phyloP scores from a whole-genome alignment of 2,888 invertebrate species.

The Chalcis sispes region DNA sequence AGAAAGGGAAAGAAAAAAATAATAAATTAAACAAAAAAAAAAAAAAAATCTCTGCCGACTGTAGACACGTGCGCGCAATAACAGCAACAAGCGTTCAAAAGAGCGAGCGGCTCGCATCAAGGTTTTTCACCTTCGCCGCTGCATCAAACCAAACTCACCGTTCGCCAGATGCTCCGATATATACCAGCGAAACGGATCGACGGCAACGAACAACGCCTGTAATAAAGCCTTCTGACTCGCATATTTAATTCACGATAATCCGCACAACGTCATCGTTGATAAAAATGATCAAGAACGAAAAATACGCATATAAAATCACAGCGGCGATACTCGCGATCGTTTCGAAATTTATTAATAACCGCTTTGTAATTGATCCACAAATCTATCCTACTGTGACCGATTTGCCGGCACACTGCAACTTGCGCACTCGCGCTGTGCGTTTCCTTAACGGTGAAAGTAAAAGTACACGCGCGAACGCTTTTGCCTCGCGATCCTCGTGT shows the following conservation, averaged over 20 bases:
- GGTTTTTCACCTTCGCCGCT: too few species aligned
- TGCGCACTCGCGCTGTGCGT: slow-evolving; percentile 55
- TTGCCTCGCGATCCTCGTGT: slow-evolving; percentile 24
- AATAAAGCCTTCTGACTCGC: too few species aligned
- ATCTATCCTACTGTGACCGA: slow-evolving; percentile 70
- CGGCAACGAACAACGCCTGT: too few species aligned
- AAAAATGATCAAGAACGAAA: slow-evolving; percentile 2
- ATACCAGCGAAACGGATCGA: too few species aligned
- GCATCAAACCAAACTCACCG: too few species aligned
- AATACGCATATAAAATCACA: slow-evolving; percentile 41
- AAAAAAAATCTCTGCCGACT: too few species aligned
- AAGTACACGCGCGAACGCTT: slow-evolving; percentile 63
- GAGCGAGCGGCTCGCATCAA: too few species aligned
- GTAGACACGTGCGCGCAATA: too few species aligned
- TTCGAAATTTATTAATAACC: slow-evolving; percentile 68
- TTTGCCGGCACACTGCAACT: too few species aligned
- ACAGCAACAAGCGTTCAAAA: too few species aligned
- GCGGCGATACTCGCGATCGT: slow-evolving; percentile 56
- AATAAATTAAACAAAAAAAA: slow-evolving; percentile 7
- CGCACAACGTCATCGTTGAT: background rate
- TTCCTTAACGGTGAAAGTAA: slow-evolving; percentile 69
- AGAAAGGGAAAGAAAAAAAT: too few species aligned
- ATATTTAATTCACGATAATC: background rate
- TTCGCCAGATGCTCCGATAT: slow-evolving; percentile 15
- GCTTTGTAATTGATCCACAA: slow-evolving; percentile 71